These are phyloP conservation scores for Pelusios castaneus DNA, from an alignment of 2,113 vertebrate species.

Conservation along the genomic window DNA sequence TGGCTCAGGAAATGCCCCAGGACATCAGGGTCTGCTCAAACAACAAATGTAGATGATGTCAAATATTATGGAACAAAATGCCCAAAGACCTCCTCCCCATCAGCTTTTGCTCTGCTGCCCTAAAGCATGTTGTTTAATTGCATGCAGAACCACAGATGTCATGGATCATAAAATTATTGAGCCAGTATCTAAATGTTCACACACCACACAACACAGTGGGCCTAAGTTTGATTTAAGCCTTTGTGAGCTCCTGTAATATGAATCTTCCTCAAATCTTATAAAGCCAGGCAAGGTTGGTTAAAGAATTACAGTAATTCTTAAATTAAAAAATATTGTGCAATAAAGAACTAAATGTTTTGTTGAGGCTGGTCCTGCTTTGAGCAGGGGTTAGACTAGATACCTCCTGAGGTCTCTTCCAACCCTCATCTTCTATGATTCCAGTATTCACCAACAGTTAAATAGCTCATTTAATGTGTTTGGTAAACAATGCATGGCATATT, in stretches of 20 bases:
- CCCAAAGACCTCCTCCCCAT: not conserved
- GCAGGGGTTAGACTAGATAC: too few species aligned
- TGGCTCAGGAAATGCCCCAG: not conserved
- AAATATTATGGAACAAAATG: not conserved
- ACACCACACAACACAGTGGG: fast-evolving
- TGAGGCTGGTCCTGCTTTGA: too few species aligned
- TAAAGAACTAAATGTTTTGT: not conserved
- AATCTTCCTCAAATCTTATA: not conserved
- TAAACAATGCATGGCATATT: not conserved
- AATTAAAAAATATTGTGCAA: too few species aligned
- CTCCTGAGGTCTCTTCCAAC: too few species aligned
- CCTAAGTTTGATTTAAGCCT: fast-evolving
- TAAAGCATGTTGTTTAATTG: not conserved
- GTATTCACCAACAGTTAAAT: not conserved
- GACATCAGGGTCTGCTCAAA: not conserved
- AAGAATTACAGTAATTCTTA: not conserved
- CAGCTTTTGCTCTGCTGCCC: not conserved
- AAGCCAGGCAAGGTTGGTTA: not conserved
- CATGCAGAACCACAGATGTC: not conserved
- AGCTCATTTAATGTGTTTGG: fast-evolving
- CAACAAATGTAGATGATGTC: not conserved
- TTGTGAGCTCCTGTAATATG: not conserved
- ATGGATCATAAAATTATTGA: not conserved
- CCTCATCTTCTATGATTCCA: not conserved
- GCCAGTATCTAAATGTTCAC: not conserved